Evolutionary conservation across 1,140 invertebrate species (phyloP), one percentile per base, ranked within the genome.

Genomic region (Heliconius nattereri): DNA sequence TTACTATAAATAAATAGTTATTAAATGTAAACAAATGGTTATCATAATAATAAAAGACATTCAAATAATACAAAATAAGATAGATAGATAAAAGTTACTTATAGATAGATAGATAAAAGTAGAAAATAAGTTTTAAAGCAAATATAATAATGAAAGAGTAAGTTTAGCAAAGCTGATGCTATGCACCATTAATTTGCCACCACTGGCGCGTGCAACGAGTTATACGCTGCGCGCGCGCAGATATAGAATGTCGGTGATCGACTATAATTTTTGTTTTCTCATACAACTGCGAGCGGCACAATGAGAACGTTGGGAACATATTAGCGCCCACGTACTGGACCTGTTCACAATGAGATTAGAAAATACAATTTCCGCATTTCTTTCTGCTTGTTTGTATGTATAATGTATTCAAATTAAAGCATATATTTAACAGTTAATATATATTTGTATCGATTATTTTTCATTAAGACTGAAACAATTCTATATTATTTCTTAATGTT

Each of bases 211-310:
- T 92, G 92, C 92, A 94, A 94, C 92, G 92, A 84, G 91, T 92
- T 94, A 94, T 94, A 94, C 90, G 87, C 85, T 79, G 75, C 81
- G 78, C 60, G 52, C 84, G 85, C 82, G 84, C 91, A 89, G 89
- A 94, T 94, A 92, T 93, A 94, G 92, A 93, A 91, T 88, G 89
- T 85, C 87, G 89, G 91, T 91, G 91, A 94, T 94, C 91, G 92
- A 79, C 92, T 94, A 94, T 93, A 94, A 94, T 94, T 94, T 94
- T 94, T 94, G 92, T 92, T 88, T 90, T 90, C 85, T 84, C 83
- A 81, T 81, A 78, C 77, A 13, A 45, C 40, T 45, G 16, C 40
- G 81, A 88, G 89, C 84, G 85, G 87, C 87, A 89, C 90, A 89
- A 89, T 90, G 82, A 89, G 85, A 72, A 52, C 54, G 76, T 45